Base-by-base conservation (phyloP, 2,888 invertebrate genomes). In the Andrena praecox region DNA sequence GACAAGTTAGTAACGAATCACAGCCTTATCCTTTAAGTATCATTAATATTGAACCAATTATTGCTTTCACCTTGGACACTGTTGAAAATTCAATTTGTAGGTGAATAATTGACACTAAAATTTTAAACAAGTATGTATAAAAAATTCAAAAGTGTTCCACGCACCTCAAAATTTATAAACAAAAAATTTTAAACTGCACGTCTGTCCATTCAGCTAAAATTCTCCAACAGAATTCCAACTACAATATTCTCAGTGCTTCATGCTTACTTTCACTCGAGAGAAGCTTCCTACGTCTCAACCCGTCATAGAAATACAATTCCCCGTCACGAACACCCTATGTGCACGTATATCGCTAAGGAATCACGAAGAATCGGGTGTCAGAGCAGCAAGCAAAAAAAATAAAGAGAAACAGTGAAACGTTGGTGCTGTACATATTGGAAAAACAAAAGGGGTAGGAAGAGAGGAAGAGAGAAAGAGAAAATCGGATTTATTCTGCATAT, bases 401-500 rank as follows among this genome's bases (percentile, higher is more conserved):
- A 10, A 10, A 33, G 2, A 54, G 29, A 27, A 42, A 42, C 12
- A 20, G 31, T 27, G 42, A n/a, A 33, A 27, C 16, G 42, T 42
- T 24, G 52, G 33, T 24, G 31, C 35, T 73, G 74, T 66, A 75
- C 20, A 83, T 72, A 83, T 31, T n/a, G 42, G n/a, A 60, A 50
- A 63, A 60, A 62, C 6, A 56, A 62, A 59, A 20, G 6, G 24
- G 27, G 33, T 20, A 27, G 31, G 33, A 29, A 12, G 33, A 52
- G 24, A 62, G 24, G 29, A 10, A 60, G 16, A n/a, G 10, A 59
- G 42, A 63, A 54, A 77, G 27, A 72, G 62, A 67, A 27, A 42
- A 82, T 75, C 52, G 68, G 50, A 74, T 72, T 77, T 80, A 85
- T 85, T 77, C 76, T 80, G 72, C 79, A 80, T 74, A 71, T 75